Base-by-base conservation (phyloP, 2,888 invertebrate genomes). In the Pseudanteris insignis region DNA sequence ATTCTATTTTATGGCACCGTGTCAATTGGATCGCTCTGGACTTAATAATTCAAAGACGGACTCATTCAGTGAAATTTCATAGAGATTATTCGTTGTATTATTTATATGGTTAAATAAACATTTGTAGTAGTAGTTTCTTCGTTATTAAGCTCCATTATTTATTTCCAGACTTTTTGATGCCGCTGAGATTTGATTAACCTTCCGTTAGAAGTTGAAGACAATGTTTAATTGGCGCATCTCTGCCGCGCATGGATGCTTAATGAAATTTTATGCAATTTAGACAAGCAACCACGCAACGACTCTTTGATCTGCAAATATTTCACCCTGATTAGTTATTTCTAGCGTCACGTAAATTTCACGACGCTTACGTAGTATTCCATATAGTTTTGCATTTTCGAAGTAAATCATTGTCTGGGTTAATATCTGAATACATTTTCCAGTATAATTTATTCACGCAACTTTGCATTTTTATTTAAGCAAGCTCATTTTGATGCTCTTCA, bases 271-370 rank as follows among this genome's bases (percentile, higher is more conserved):
- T 15, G 40, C 40, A 40, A 18, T 34, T 34, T 18, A 34, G 7
- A n/a, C 15, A 13, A 21, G 34, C 14, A 30, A 12, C 24, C 12
- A 11, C 7, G 4, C 9, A 7, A 21, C 21, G 30, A 10, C 30
- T 14, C 26, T 34, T 44, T 34, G 33, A 34, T 44, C 34, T 26
- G 15, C 6, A 33, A 15, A 34, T 46, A 46, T 34, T 34, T 46
- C 34, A 46, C 28, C 18, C 11, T 33, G 34, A 46, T 46, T 34
- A 34, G 34, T 34, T 46, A 13, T 18, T 34, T 46, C 44, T 21
- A 6, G n/a, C 8, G 1, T n/a, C 6, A 9, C 5, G 10, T 10
- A 24, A 43, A 43, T 32, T 32, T 30, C 18, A 41, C 21, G 30
- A 8, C 12, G 12, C 30, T 32, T 30, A 14, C 18, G 25, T 3